These are phyloP conservation scores for Pyrrhosoma nymphula DNA, from an alignment of 2,888 invertebrate species.

Conservation along the genomic window DNA sequence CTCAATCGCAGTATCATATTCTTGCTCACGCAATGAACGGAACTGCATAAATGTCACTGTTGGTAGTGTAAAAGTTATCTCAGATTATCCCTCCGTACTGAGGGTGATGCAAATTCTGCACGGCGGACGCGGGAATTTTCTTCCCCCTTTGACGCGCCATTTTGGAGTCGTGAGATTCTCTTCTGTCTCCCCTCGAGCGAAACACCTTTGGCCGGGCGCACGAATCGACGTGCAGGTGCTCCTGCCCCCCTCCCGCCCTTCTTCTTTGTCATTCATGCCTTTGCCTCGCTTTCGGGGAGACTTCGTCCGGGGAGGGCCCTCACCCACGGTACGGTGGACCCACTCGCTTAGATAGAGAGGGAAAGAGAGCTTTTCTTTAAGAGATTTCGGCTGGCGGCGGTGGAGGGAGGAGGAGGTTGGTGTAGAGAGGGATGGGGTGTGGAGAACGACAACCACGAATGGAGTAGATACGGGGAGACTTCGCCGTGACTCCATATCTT, in stretches of 20 bases:
- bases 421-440: not conserved
- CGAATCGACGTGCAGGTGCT: not conserved
- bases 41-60: no score
- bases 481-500: conserved; percentile 31
- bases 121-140: not conserved
- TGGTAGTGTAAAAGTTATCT: no score
- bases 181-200: not conserved
- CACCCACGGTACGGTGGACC: not conserved
- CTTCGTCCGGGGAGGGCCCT: no score
- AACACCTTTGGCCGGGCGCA: not conserved
- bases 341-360: not conserved
- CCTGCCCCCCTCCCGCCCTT: no score
- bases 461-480: not conserved
- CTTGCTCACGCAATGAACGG: no score
- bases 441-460: not conserved
- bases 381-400: not conserved
- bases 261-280: conserved; percentile 6
- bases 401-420: not conserved
- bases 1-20: no score
- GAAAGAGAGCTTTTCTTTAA: not conserved
- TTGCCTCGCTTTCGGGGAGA: not conserved
- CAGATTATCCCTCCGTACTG: no score
- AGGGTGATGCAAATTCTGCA: no score
- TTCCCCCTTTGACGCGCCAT: not conserved
- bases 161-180: not conserved